A percentile compares a stretch with the other conserved stretches of the same genome.
These are phyloP conservation scores for Charaxes varanes DNA, from an alignment of 1,140 invertebrate genomes.

Conservation along the genomic window DNA sequence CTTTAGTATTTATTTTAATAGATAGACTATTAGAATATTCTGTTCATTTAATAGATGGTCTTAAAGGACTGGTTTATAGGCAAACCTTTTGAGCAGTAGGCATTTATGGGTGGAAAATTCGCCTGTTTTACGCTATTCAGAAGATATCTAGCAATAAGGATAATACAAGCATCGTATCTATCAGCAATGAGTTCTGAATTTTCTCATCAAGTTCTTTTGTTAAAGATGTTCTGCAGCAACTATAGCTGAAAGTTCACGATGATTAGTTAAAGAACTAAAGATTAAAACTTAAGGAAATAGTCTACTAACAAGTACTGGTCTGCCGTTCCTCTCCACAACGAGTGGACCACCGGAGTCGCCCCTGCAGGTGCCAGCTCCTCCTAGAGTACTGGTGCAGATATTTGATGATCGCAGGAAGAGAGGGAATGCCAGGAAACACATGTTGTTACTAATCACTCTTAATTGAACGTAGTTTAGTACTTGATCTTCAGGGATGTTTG, in stretches of 20 bases:
- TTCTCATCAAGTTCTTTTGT: too few relatives aligned
- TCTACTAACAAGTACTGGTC: slow-evolving; percentile 27
- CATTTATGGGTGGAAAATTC: too few relatives aligned
- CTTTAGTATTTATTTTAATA: too few relatives aligned
- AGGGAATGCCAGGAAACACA: slow-evolving; percentile 20
- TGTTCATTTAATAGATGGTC: too few relatives aligned
- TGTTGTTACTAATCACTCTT: slow-evolving; percentile 23
- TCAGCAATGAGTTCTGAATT: too few relatives aligned
- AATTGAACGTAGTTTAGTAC: slow-evolving; percentile 25
- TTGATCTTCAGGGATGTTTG: slow-evolving; percentile 14
- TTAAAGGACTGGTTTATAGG: too few relatives aligned
- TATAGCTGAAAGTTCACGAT: background rate
- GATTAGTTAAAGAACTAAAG: background rate
- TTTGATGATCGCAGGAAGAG: slow-evolving; percentile 18
- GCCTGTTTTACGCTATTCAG: too few relatives aligned
- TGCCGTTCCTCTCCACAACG: slow-evolving; percentile 26
- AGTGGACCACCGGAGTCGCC: slow-evolving; percentile 74
- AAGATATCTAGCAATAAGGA: too few relatives aligned
- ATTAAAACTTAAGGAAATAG: background rate
- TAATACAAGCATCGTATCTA: too few relatives aligned
- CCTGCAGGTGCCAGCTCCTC: slow-evolving; percentile 24
- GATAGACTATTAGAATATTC: too few relatives aligned
- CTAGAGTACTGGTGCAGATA: slow-evolving; percentile 34
- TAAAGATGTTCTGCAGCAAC: too few relatives aligned
- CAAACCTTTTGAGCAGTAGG: too few relatives aligned